These are phyloP conservation scores for Oryzias woworae DNA, from an alignment of 2,113 vertebrate species.

Conservation along the genomic window DNA sequence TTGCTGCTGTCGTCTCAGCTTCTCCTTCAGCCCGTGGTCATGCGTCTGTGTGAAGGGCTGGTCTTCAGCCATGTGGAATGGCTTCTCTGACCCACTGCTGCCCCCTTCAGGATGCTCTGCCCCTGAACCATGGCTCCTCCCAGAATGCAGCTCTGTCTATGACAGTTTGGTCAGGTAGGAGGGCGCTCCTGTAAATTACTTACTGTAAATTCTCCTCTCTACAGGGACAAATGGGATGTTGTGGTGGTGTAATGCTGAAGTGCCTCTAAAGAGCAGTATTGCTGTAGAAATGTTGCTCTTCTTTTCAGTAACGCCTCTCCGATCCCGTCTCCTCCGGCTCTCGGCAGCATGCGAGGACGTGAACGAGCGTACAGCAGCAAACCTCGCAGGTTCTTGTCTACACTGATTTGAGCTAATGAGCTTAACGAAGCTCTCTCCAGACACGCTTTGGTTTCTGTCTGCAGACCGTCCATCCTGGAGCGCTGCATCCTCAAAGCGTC, in stretches of 20 bases:
- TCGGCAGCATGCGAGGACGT: constrained; percentile 39
- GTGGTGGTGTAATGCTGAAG: not conserved
- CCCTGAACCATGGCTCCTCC: constrained; percentile 82
- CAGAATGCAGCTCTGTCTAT: constrained; percentile 78
- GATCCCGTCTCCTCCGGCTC: constrained; percentile 30
- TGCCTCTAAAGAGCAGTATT: not conserved
- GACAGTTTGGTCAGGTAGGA: constrained; percentile 81
- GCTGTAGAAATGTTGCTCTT: not conserved
- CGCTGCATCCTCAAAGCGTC: constrained; percentile 80
- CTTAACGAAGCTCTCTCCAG: not conserved
- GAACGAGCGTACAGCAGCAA: constrained; percentile 47
- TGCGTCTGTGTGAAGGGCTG: constrained; percentile 56
- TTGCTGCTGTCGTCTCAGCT: constrained; percentile 10
- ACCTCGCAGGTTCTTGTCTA: constrained; percentile 59
- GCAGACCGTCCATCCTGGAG: constrained; percentile 79
- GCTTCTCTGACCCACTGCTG: constrained; percentile 52
- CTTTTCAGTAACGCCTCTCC: constrained; percentile 60
- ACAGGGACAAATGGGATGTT: not conserved
- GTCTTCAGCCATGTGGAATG: constrained; percentile 63
- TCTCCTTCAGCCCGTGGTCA: constrained; percentile 52
- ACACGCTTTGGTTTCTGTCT: not conserved
- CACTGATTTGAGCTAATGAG: not conserved
- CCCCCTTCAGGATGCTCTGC: constrained; percentile 38
- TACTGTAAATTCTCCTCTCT: not conserved
- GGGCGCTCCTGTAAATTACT: not conserved